phyloP scores from a whole-genome alignment of 1,140 invertebrate species.

The Drosophila sturtevanti region DNA sequence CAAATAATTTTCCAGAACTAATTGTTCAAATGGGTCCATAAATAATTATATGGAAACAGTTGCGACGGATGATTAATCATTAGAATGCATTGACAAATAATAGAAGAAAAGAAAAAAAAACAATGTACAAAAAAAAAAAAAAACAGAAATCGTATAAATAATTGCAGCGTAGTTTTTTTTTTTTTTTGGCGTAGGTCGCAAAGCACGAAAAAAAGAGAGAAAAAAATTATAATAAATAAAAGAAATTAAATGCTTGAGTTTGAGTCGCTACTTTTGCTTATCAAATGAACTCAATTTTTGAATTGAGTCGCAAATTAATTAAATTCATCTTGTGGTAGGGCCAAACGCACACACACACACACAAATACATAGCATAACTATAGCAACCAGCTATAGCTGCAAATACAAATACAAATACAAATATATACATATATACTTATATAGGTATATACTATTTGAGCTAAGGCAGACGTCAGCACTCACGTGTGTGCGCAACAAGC shows the following conservation, averaged over 20 bases:
- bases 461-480: conserved; percentile 37
- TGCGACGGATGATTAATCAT: not conserved
- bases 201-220: not conserved
- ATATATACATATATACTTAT: conserved; percentile 3
- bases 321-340: conserved; percentile 57
- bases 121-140: not conserved
- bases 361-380: conserved; percentile 3
- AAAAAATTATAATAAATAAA: not conserved
- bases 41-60: conserved; percentile 4
- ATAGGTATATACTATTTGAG: not conserved
- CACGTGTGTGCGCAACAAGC: conserved; percentile 64
- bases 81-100: not conserved
- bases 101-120: not conserved
- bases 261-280: not conserved
- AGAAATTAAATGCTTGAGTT: not conserved
- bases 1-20: conserved; percentile 51
- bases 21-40: conserved; percentile 15
- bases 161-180: conserved; percentile 22
- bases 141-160: not conserved
- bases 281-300: conserved; percentile 5
- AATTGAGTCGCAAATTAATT: conserved; percentile 36
- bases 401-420: conserved; percentile 26
- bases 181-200: conserved; percentile 40
- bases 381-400: conserved; percentile 11
- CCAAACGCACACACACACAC: not conserved